Percentiles rank a stretch among this genome's conserved stretches.
phyloP scores from a whole-genome alignment of 2,113 vertebrate species.

The Sclerurus mexicanus region DNA sequence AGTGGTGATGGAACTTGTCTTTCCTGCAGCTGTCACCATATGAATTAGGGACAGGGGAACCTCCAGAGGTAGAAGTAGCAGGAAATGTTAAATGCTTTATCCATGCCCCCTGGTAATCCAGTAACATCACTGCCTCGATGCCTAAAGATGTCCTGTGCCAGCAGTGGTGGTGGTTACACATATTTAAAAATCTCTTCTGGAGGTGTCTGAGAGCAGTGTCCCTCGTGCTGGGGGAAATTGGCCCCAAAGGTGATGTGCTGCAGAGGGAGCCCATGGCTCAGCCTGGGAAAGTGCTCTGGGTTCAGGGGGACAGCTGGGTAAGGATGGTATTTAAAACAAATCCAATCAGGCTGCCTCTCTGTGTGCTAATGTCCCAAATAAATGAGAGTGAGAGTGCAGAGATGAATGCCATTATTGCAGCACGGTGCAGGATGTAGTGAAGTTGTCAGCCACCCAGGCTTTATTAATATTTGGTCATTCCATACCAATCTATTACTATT shows the following conservation, averaged over 20 bases:
- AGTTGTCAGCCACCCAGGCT: slow-evolving; percentile 49
- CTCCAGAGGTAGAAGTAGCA: background rate
- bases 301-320: background rate
- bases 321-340: background rate
- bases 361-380: background rate
- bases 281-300: background rate
- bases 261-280: background rate
- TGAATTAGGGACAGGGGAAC: background rate
- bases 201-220: background rate
- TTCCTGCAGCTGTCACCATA: background rate
- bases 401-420: background rate
- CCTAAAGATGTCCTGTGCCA: background rate
- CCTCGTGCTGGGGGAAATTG: background rate
- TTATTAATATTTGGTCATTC: slow-evolving; percentile 51
- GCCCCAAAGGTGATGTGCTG: background rate
- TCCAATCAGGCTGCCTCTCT: background rate
- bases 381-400: background rate
- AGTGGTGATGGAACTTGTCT: background rate
- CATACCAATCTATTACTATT: slow-evolving; percentile 34
- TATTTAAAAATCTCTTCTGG: background rate
- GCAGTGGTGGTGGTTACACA: background rate
- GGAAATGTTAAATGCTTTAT: background rate
- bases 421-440: background rate
- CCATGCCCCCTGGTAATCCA: background rate
- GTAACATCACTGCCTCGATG: background rate